These are phyloP conservation scores for Cotesia congregata DNA, from an alignment of 2,888 invertebrate genomes.

Conservation along the genomic window DNA sequence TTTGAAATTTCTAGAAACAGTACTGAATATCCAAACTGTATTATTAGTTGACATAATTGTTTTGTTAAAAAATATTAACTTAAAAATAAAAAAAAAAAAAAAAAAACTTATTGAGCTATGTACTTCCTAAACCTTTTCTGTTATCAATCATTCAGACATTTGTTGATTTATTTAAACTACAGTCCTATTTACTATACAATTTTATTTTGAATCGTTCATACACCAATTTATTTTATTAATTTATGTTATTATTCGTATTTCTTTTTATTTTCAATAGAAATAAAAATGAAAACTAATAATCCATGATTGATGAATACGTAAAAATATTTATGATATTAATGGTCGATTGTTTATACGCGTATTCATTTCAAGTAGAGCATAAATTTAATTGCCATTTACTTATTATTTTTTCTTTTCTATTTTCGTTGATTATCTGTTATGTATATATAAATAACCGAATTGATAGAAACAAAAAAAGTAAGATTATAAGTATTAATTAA, in stretches of 20 bases:
- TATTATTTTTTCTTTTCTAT: neutral
- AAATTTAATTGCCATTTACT: neutral
- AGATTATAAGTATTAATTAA: neutral
- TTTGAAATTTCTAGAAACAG: neutral
- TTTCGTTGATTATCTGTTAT: too few species aligned
- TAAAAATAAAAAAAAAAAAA: conserved; percentile 2
- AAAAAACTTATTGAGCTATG: conserved; percentile 27
- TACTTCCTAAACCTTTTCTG: conserved; percentile 50
- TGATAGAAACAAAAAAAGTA: neutral
- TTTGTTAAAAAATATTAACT: neutral
- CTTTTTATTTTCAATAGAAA: conserved; percentile 40
- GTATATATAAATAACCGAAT: neutral
- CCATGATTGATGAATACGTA: conserved; percentile 37
- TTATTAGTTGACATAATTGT: neutral
- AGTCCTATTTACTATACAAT: conserved; percentile 66
- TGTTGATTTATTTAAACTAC: conserved; percentile 64
- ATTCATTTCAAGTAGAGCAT: conserved; percentile 1
- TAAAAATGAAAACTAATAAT: conserved; percentile 48
- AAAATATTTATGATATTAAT: conserved; percentile 41
- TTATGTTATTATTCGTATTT: conserved; percentile 11
- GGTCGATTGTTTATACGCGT: conserved; percentile 39
- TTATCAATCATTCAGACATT: conserved; percentile 56
- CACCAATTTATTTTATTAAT: conserved; percentile 52
- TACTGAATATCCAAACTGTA: neutral
- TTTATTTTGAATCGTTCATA: conserved; percentile 57